Percentiles rank a stretch among this genome's conserved stretches.
Evolutionary conservation across 2,797 vertebrate genomes (phyloP).

Genomic region (Setipinna tenuifilis): DNA sequence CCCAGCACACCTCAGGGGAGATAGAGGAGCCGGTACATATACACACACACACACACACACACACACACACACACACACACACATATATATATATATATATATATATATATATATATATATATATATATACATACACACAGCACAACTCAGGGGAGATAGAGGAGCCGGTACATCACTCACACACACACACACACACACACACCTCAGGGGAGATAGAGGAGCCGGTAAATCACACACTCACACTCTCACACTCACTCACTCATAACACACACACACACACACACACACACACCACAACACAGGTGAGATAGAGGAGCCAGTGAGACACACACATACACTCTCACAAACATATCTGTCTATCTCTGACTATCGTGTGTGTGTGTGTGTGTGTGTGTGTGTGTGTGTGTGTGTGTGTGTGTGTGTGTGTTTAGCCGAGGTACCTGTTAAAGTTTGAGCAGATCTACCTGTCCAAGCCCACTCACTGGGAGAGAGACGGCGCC

Average conservation of each 20-base stretch:
- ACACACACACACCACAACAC: constrained; percentile 80
- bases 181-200: constrained; percentile 24
- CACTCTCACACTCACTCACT: background rate
- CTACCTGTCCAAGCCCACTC: constrained; percentile 96
- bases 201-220: constrained; percentile 96
- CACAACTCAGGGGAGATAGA: constrained; percentile 96
- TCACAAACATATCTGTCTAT: background rate
- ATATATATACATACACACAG: too few species aligned
- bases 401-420: background rate
- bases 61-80: too few species aligned
- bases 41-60: background rate
- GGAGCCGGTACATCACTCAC: constrained; percentile 7
- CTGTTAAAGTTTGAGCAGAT: constrained; percentile 98
- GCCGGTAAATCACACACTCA: constrained; percentile 79
- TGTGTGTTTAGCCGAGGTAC: constrained; percentile 85
- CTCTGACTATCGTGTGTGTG: background rate
- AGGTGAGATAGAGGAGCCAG: constrained; percentile 95
- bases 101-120: too few species aligned
- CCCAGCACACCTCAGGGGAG: constrained; percentile 95
- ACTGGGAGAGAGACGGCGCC: constrained; percentile 98
- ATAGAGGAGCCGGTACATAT: constrained; percentile 90
- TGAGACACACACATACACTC: background rate
- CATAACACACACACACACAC: background rate
- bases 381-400: background rate
- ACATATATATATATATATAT: too few species aligned